Evolutionary conservation across 2,888 invertebrate species (phyloP), one percentile per base, ranked within the genome.

Genomic region (Caenorhabditis angaria): DNA sequence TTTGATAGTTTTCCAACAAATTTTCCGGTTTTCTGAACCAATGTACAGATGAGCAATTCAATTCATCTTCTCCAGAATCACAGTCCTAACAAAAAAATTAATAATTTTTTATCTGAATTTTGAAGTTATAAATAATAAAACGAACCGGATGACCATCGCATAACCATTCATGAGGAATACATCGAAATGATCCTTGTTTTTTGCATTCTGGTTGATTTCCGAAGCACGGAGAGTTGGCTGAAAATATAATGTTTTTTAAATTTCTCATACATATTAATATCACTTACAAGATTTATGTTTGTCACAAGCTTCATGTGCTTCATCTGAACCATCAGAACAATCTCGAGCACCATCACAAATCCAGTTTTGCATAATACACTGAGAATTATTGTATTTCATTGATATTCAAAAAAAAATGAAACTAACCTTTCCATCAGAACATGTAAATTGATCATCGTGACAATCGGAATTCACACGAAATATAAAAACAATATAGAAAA

Each of bases 161-260:
- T 2, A 78, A 54, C 78, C 78, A 78, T 56, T 73, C 68, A 41
- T 78, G 78, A 22, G 62, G 70, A n/a, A 78, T 78, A 25, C 78
- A 78, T 41, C 78, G 41, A 28, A 56, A 35, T 22, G 35, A 35
- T 4, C 78, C 78, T 28, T 68, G 70, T 25, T 73, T 67, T 25
- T 55, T 22, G 35, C 78, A 78, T 60, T 78, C 78, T n/a, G 65
- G 70, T 57, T 78, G 76, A 27, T 78, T 78, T 51, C 78, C 78
- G 20, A 73, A 76, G 50, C 78, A 78, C 0, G 66, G 50, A 0
- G 78, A 76, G 41, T 73, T 64, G 25, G 55, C 78, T 78, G 59
- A 22, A 72, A 50, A 3, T n/a, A n/a, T n/a, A n/a, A n/a, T n/a
- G n/a, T n/a, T n/a, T n/a, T n/a, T n/a, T n/a, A n/a, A n/a, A n/a